Evolutionary conservation across 1,140 invertebrate species (phyloP).

Genomic region (Orchesella cincta): DNA sequence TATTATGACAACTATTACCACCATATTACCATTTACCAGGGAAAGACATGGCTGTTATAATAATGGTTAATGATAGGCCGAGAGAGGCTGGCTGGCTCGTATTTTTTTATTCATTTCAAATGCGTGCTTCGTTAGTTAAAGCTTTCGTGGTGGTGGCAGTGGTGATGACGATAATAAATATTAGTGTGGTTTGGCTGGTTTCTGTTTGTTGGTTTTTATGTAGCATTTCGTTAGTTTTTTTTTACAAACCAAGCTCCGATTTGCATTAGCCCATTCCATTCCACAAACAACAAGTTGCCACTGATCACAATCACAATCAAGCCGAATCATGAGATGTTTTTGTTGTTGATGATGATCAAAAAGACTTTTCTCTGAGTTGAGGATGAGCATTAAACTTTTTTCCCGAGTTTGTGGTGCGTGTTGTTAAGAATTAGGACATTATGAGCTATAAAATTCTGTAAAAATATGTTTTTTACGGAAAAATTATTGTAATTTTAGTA

Average conservation of each 20-base stretch:
- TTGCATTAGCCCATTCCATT: not conserved
- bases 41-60: not conserved
- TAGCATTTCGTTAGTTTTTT: not conserved
- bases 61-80: constrained; percentile 3
- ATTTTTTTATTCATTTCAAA: not conserved
- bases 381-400: no score
- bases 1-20: constrained; percentile 5
- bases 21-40: not conserved
- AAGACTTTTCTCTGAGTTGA: no score
- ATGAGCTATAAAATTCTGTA: no score
- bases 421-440: no score
- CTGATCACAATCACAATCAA: not conserved
- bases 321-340: not conserved
- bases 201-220: constrained; percentile 25
- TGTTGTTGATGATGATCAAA: no score
- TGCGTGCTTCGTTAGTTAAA: not conserved
- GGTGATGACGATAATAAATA: constrained; percentile 28
- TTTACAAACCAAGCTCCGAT: not conserved
- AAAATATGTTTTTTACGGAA: no score
- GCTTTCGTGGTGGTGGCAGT: not conserved
- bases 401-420: no score
- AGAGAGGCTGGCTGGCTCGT: no score
- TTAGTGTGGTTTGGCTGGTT: constrained; percentile 28
- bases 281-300: not conserved
- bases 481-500: no score